Base-by-base conservation (phyloP, 2,888 invertebrate genomes). In the Phorcus lineatus region DNA sequence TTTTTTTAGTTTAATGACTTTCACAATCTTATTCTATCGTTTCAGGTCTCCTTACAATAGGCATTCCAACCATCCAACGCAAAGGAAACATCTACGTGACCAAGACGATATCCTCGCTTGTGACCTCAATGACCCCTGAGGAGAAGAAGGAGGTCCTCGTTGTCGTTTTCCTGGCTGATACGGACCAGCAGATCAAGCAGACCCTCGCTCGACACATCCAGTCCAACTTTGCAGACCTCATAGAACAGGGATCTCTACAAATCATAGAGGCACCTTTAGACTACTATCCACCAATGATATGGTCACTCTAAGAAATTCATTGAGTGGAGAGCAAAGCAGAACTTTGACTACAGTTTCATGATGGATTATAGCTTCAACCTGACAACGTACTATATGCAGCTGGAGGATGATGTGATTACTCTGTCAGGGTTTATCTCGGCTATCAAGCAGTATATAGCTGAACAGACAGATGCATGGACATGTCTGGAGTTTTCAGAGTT, bases 241-340 rank as follows among this genome's bases (percentile, higher is more conserved):
- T 88, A 6, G 54, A 76, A 0, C 52, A 54, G 1, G 89, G 93
- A 19, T 90, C 92, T 24, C 83, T 94, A 9, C 91, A 91, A 62
- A 88, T 93, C 2, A 89, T 93, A 22, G 89, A 91, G 70, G 90
- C 92, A 0, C 83, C 87, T 0, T 0, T 11, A 2, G 40, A 55
- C 4, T 67, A 77, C 24, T 82, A 82, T 47, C 40, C 67, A n/a
- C 24, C 75, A 1, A 31, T 81, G 22, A 79, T 82, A 82, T 19
- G 74, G 67, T 13, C 82, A 82, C 31, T 17, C n/a, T 19, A n/a
- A 54, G 4, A 1, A 70, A n/a, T 82, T 81, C 66, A 90, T 92
- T 0, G 83, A 90, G 74, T 93, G 93, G 93, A 86, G 93, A 31
- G 88, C 93, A 13, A 93, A 93, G 82, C 93, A 93, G 87, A 93